Evolutionary conservation across 2,888 invertebrate species (phyloP).

Genomic region (Stenolophus ochropezus): DNA sequence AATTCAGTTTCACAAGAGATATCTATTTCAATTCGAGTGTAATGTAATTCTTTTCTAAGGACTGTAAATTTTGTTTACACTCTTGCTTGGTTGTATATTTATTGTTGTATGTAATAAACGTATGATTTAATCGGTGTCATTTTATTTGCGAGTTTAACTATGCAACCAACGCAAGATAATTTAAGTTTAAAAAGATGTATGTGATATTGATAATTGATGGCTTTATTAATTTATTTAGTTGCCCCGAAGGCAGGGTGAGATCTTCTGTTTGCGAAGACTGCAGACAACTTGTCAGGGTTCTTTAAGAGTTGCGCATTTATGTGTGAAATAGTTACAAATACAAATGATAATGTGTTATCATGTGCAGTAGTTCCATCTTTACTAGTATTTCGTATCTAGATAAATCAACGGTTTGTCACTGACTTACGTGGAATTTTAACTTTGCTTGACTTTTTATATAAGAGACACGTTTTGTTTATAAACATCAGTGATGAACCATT

Average conservation of each 20-base stretch:
- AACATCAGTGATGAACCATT: conserved; percentile 57
- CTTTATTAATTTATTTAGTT: conserved; percentile 40
- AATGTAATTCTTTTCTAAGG: conserved; percentile 58
- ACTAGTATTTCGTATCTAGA: conserved; percentile 52
- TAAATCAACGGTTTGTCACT: conserved; percentile 53
- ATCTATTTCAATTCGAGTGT: conserved; percentile 46
- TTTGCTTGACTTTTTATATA: conserved; percentile 58
- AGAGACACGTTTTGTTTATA: conserved; percentile 52
- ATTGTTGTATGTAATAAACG: conserved; percentile 59
- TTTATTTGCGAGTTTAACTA: conserved; percentile 37
- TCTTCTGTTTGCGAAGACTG: conserved; percentile 5
- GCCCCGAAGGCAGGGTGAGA: conserved; percentile 20
- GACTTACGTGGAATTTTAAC: conserved; percentile 51
- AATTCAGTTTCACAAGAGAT: conserved; percentile 34
- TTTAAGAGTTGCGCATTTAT: conserved; percentile 43
- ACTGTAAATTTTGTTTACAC: conserved; percentile 52
- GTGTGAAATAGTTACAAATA: conserved; percentile 49
- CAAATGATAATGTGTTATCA: conserved; percentile 52
- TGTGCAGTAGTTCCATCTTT: conserved; percentile 58
- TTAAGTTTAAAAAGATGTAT: not conserved
- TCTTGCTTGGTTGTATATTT: conserved; percentile 61
- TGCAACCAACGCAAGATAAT: conserved; percentile 53
- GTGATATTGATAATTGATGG: conserved; percentile 14
- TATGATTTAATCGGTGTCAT: conserved; percentile 56
- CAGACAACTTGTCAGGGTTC: conserved; percentile 41